Percentiles rank a stretch among this genome's conserved stretches.
phyloP scores from a whole-genome alignment of 2,113 vertebrate genomes.

The Zootoca vivipara region DNA sequence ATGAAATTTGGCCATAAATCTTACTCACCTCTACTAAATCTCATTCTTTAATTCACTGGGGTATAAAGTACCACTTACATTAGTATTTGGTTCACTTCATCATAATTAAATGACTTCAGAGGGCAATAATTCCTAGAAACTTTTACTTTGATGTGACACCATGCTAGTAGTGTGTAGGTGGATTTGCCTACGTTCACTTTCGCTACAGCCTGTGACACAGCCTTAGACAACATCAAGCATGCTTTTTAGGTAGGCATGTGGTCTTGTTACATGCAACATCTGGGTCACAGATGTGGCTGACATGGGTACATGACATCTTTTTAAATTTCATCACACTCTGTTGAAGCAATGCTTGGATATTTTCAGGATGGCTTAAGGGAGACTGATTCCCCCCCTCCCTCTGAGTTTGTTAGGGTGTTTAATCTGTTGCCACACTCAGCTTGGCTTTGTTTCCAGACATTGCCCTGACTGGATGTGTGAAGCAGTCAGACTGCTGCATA shows the following conservation, averaged over 20 bases:
- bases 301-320: slow-evolving; percentile 69
- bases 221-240: slow-evolving; percentile 67
- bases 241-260: slow-evolving; percentile 70
- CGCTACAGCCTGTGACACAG: slow-evolving; percentile 57
- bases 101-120: slow-evolving; percentile 81
- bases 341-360: slow-evolving; percentile 44
- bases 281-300: slow-evolving; percentile 79
- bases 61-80: slow-evolving; percentile 79
- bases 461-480: background rate
- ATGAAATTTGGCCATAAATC: slow-evolving; percentile 78
- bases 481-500: background rate
- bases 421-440: slow-evolving; percentile 50
- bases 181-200: slow-evolving; percentile 70
- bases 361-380: slow-evolving; percentile 47
- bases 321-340: slow-evolving; percentile 65
- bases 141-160: slow-evolving; percentile 79
- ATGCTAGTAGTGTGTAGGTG: slow-evolving; percentile 67
- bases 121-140: slow-evolving; percentile 73
- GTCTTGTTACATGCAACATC: slow-evolving; percentile 76
- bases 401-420: slow-evolving; percentile 22
- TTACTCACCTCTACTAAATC: slow-evolving; percentile 76
- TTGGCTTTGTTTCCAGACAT: slow-evolving; percentile 19
- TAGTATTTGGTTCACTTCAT: slow-evolving; percentile 79
- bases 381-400: slow-evolving; percentile 4
- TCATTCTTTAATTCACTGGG: slow-evolving; percentile 78